Evolutionary conservation across 2,797 vertebrate genomes (phyloP).

Genomic region (Channa striata): DNA sequence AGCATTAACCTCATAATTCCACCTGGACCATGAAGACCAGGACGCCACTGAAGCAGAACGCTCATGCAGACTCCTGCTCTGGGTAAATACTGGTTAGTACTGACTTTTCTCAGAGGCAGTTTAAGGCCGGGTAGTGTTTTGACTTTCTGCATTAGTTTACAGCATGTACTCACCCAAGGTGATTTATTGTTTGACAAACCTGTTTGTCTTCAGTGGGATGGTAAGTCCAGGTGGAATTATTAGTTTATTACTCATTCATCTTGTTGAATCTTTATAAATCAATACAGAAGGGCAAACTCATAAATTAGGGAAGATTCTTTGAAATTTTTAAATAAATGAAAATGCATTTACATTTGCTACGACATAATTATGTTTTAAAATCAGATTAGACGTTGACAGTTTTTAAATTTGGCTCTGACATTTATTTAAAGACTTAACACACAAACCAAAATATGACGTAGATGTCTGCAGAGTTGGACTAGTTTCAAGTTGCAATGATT

Average conservation of each 20-base stretch:
- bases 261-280: too few relatives aligned
- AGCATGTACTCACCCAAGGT: neutral
- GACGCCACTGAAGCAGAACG: constrained; percentile 1
- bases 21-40: neutral
- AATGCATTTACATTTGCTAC: neutral
- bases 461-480: neutral
- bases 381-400: neutral
- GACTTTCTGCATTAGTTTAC: neutral
- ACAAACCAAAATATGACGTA: neutral
- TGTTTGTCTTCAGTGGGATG: neutral
- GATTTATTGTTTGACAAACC: neutral
- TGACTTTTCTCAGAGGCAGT: constrained; percentile 7
- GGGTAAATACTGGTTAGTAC: constrained; percentile 30
- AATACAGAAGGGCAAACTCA: too few relatives aligned
- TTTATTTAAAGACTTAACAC: neutral
- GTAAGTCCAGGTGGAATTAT: neutral
- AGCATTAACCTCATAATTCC: constrained; percentile 17
- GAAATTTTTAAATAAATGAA: too few relatives aligned
- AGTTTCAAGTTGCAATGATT: neutral
- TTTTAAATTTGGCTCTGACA: neutral
- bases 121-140: neutral
- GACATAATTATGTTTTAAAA: neutral
- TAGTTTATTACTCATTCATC: neutral
- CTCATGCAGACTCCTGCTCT: neutral
- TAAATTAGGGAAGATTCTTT: too few relatives aligned